Conservation (phyloP, 2,888 invertebrate genomes). For the Clistopyga incitator region DNA sequence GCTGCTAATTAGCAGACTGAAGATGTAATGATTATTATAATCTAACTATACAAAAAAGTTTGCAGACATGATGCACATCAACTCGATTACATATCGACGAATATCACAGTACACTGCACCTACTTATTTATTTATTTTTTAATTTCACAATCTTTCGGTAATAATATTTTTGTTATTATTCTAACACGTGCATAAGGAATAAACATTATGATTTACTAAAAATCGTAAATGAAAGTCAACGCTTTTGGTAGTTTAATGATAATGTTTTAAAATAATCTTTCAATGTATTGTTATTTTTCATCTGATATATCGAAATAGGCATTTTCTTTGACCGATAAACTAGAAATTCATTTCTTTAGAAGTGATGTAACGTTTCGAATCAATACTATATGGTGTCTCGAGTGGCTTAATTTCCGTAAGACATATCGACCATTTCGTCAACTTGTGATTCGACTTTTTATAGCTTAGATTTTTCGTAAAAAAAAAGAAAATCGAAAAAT, state of each 20-base stretch:
- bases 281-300: not conserved
- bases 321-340: not conserved
- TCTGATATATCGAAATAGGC: not conserved
- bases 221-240: not conserved
- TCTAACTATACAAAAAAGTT: not conserved
- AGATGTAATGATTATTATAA: no score
- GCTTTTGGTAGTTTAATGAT: not conserved
- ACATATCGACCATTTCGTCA: not conserved
- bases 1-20: no score
- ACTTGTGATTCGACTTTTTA: not conserved
- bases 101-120: not conserved
- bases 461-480: not conserved
- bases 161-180: not conserved
- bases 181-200: not conserved
- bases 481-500: not conserved
- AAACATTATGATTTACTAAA: not conserved
- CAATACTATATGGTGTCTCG: not conserved
- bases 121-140: not conserved
- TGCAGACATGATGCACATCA: not conserved
- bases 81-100: not conserved
- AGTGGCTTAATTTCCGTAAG: not conserved
- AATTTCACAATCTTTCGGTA: not conserved
- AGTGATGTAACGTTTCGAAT: not conserved
- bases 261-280: not conserved
- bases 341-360: not conserved